These are phyloP conservation scores for Periophthalmus magnuspinnatus DNA, from an alignment of 2,797 vertebrate species.

Conservation along the genomic window DNA sequence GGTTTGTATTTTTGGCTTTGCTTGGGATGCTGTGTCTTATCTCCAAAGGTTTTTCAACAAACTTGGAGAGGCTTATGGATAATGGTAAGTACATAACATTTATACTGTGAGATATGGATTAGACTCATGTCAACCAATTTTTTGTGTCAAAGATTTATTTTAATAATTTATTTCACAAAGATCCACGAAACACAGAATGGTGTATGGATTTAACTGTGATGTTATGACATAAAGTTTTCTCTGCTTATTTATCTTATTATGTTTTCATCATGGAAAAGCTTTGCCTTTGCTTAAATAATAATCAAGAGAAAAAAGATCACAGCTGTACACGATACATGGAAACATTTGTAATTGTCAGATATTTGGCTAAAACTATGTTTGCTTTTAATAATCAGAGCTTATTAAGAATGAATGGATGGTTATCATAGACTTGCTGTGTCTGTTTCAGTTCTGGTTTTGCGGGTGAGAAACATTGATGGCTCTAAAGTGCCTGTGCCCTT, in stretches of 20 bases:
- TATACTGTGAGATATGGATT: not conserved
- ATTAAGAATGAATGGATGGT: not conserved
- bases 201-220: too few species aligned
- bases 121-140: too few species aligned
- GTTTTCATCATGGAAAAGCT: too few species aligned
- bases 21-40: slow-evolving; percentile 16
- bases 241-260: too few species aligned
- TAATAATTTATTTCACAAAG: too few species aligned
- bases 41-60: slow-evolving; percentile 7
- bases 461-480: slow-evolving; percentile 29
- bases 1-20: slow-evolving; percentile 38
- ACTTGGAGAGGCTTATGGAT: slow-evolving; percentile 47
- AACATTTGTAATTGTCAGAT: not conserved
- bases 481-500: slow-evolving; percentile 42
- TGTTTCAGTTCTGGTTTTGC: slow-evolving; percentile 69
- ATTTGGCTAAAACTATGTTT: not conserved
- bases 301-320: not conserved
- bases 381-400: not conserved
- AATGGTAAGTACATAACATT: slow-evolving; percentile 52
- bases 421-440: not conserved
- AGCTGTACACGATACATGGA: not conserved
- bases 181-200: too few species aligned
- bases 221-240: too few species aligned
- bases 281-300: too few species aligned
- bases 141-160: too few species aligned